phyloP scores from a whole-genome alignment of 2,888 invertebrate genomes.

The Suillia variegata region DNA sequence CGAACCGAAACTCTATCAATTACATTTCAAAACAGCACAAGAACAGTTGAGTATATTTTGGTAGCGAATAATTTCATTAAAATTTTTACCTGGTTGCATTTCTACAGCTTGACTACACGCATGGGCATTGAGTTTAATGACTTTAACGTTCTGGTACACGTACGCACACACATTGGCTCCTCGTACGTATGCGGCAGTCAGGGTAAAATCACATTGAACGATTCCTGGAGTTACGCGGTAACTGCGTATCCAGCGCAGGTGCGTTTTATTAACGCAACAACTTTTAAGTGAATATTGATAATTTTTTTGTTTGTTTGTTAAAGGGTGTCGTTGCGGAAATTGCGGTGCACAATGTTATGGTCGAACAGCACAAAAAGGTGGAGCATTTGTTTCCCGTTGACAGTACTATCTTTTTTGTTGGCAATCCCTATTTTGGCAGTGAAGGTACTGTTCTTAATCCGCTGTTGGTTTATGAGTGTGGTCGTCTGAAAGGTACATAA shows the following conservation, averaged over 20 bases:
- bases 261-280: not conserved
- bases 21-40: slow-evolving; percentile 39
- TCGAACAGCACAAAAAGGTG: slow-evolving; percentile 51
- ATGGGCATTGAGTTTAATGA: slow-evolving; percentile 80
- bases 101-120: slow-evolving; percentile 59
- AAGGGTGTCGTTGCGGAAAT: slow-evolving; percentile 47
- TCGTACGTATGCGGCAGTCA: slow-evolving; percentile 67
- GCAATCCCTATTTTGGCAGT: slow-evolving; percentile 80
- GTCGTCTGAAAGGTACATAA: slow-evolving; percentile 51
- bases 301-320: slow-evolving; percentile 64
- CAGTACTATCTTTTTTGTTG: slow-evolving; percentile 76
- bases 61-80: not conserved
- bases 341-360: slow-evolving; percentile 53
- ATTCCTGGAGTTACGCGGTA: slow-evolving; percentile 71
- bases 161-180: slow-evolving; percentile 73
- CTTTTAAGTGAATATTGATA: not conserved
- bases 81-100: slow-evolving; percentile 9
- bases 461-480: slow-evolving; percentile 48
- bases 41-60: slow-evolving; percentile 48
- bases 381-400: slow-evolving; percentile 72
- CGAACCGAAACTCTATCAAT: slow-evolving; percentile 40
- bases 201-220: slow-evolving; percentile 71
- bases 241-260: slow-evolving; percentile 68
- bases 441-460: slow-evolving; percentile 71
- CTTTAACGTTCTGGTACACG: slow-evolving; percentile 72